These are phyloP conservation scores for Patella pellucida DNA, from an alignment of 2,888 invertebrate species.

Conservation along the genomic window DNA sequence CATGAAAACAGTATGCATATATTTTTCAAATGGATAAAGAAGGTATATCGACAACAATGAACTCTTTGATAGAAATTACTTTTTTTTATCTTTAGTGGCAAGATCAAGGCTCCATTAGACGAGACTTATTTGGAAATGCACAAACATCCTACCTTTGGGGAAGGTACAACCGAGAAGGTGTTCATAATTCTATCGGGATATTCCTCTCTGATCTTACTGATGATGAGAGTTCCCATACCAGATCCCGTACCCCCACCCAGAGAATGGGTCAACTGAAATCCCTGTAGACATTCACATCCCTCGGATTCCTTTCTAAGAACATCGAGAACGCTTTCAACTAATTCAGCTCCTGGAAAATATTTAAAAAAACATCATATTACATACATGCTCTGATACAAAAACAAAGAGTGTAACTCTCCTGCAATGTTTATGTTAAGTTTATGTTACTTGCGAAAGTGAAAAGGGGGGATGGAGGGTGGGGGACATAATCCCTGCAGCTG, in stretches of 20 bases:
- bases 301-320: constrained; percentile 83
- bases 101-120: background rate
- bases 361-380: background rate
- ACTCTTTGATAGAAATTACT: no score
- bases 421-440: no score
- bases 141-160: background rate
- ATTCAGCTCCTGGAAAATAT: constrained; percentile 67
- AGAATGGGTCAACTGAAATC: constrained; percentile 75
- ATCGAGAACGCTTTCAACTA: constrained; percentile 76
- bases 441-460: no score
- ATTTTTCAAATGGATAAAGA: no score
- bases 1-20: no score
- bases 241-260: constrained; percentile 91
- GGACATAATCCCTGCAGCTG: no score
- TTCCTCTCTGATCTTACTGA: constrained; percentile 96
- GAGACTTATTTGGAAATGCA: no score
- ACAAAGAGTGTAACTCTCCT: no score
- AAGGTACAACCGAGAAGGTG: background rate
- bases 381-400: background rate
- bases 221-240: constrained; percentile 90
- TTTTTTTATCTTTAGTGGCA: background rate
- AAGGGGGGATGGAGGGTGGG: no score
- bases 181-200: constrained; percentile 97
- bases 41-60: no score
- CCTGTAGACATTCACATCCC: constrained; percentile 88